Evolutionary conservation across 1,140 invertebrate species (phyloP).

Genomic region (Ceratina calcarata): DNA sequence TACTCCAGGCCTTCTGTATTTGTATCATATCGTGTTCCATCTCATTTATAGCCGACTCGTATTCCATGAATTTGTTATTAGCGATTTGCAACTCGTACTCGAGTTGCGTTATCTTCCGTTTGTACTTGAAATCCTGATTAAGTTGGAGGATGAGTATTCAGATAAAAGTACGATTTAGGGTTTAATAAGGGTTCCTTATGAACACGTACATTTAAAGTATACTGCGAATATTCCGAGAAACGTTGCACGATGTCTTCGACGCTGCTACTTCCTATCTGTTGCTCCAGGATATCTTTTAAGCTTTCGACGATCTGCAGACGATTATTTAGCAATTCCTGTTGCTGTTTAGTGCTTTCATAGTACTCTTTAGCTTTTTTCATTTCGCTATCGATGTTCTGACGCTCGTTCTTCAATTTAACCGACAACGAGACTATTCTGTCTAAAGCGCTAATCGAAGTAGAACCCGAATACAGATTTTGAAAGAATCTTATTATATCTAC

Average conservation of each 20-base stretch:
- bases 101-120: conserved; percentile 66
- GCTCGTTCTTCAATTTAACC: conserved; percentile 62
- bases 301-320: conserved; percentile 72
- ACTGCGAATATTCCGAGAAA: conserved; percentile 71
- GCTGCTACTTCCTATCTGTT: conserved; percentile 69
- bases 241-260: conserved; percentile 68
- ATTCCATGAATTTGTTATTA: conserved; percentile 61
- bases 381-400: conserved; percentile 69
- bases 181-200: background rate
- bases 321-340: conserved; percentile 67
- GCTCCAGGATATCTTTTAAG: conserved; percentile 73
- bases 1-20: conserved; percentile 68
- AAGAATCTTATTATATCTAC: conserved; percentile 69
- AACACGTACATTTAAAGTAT: conserved; percentile 64
- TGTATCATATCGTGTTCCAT: conserved; percentile 71
- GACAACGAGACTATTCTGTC: conserved; percentile 62
- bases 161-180: background rate
- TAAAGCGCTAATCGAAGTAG: conserved; percentile 68
- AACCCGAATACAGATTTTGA: conserved; percentile 72
- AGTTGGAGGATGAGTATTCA: background rate
- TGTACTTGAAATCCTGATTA: conserved; percentile 69
- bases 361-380: conserved; percentile 63
- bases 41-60: conserved; percentile 61
- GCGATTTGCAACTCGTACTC: conserved; percentile 66
- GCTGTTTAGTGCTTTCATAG: conserved; percentile 57